Evolutionary conservation across 2,797 vertebrate genomes (phyloP), one percentile per base, ranked within the genome.

Genomic region (Aselliscus stoliczkanus): DNA sequence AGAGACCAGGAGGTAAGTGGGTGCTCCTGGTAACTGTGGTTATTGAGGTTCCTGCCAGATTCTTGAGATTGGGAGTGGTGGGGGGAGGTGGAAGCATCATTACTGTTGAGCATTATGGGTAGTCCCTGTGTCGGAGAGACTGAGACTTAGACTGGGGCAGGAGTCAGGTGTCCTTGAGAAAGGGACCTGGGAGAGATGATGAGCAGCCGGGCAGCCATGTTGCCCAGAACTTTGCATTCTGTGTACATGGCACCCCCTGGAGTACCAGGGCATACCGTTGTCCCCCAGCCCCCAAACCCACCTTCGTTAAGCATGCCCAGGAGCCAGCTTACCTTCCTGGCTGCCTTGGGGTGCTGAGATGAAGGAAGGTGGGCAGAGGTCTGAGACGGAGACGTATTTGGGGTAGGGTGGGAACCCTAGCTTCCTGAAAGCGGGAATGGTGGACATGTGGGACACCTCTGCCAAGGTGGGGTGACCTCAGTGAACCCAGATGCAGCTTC

Each of bases 401-500:
- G 47, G n/a, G 50, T 25, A 12, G 20, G 12, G 69, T 23, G 25
- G 37, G 44, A 44, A 23, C 37, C 21, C 13, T 7, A n/a, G 56
- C 31, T 62, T 69, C 58, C 31, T 10, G 62, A 44, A 5, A n/a
- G 54, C 54, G 52, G 60, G 84, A 52, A 14, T n/a, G 25, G 39
- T 8, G 15, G 69, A 11, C 29, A 54, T 1, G 1, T 4, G 56
- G 56, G n/a, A 8, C 6, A 1, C 6, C 31, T 47, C 15, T 47
- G 60, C n/a, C 18, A 0, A 21, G 56, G 29, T 37, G 31, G 7
- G 34, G 64, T 64, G 31, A 20, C 42, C 39, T 73, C 65, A 29
- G 5, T 21, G 47, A 21, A 27, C 5, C 0, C 0, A 31, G 2
- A 10, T 0, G 0, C 73, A 79, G 0, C 3, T 11, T 52, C 0